Conservation (phyloP, 2,113 vertebrate genomes). For the Dryoscopus gambensis region DNA sequence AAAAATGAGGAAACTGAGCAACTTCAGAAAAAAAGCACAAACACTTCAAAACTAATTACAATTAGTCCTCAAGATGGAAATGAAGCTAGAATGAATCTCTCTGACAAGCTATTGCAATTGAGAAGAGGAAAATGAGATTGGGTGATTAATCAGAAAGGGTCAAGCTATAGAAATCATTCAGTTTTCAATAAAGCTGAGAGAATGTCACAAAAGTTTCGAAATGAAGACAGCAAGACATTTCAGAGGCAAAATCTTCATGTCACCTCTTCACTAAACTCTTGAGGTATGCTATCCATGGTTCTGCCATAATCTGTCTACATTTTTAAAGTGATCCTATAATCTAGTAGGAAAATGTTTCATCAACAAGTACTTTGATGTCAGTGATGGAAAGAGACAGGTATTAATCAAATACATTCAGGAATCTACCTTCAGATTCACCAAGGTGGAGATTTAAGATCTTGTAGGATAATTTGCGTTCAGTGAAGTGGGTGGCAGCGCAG, state of each 20-base stretch:
- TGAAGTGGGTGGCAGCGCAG: neutral
- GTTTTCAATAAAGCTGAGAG: neutral
- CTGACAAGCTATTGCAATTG: neutral
- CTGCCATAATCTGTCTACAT: neutral
- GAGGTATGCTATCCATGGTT: neutral
- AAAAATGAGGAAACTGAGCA: neutral
- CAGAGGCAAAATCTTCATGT: neutral
- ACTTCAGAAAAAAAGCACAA: neutral
- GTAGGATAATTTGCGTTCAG: neutral
- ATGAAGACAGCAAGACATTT: neutral
- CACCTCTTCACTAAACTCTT: neutral
- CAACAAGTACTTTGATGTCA: neutral
- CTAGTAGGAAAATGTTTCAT: neutral
- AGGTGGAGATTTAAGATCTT: neutral
- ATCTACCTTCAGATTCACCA: neutral
- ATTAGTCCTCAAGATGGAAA: neutral
- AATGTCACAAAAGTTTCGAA: neutral
- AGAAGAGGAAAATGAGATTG: neutral
- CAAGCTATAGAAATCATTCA: neutral
- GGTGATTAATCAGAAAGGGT: neutral
- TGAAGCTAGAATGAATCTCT: neutral
- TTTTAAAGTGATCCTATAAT: neutral
- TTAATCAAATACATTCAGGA: neutral
- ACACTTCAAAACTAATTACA: neutral
- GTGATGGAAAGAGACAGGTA: neutral